Base-by-base conservation (phyloP, 2,113 vertebrate genomes). In the Riparia riparia region DNA sequence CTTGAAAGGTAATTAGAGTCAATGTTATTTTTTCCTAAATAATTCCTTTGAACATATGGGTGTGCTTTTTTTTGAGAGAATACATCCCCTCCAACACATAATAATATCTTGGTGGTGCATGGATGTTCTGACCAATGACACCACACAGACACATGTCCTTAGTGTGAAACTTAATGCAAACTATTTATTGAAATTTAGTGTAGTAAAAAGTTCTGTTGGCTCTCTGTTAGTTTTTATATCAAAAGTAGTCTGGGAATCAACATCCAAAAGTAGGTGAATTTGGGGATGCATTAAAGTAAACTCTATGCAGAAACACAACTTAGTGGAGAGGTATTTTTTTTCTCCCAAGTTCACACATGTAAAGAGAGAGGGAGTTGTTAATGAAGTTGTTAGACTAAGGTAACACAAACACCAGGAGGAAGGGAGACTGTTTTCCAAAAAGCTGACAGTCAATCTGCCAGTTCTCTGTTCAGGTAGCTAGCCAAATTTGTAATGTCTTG, bases 71-170 rank as follows among this genome's bases (percentile, higher is more conserved):
- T 72, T 61, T 7, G 29, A 66, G 15, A 66, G 8, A 86, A 15
- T 70, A 24, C 2, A 1, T 65, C 5, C 21, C 14, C 9, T 20
- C 14, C 12, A 74, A 26, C 2, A 19, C 9, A 18, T 16, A 66
- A 13, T 5, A n/a, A 8, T 26, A 17, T 60, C 86, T 65, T 2
- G 3, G 29, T 61, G 18, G 11, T 73, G 20, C 0, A 0, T 42
- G 70, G 11, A 57, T 39, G 12, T 57, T 76, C 26, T 78, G 26
- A 12, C 22, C 2, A 1, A 6, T 37, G n/a, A 44, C 14, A 15
- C 2, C 2, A 44, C 53, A 56, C 26, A 57, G 37, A 14, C 25
- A 14, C 1, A 0, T 5, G 0, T 26, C 44, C 4, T 76, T 65
- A 72, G 2, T 29, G 14, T 50, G 37, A 68, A 82, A 72, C 9